Percentiles rank a stretch among this genome's conserved stretches.
phyloP scores from a whole-genome alignment of 2,797 vertebrate species.

The Characodon lateralis region DNA sequence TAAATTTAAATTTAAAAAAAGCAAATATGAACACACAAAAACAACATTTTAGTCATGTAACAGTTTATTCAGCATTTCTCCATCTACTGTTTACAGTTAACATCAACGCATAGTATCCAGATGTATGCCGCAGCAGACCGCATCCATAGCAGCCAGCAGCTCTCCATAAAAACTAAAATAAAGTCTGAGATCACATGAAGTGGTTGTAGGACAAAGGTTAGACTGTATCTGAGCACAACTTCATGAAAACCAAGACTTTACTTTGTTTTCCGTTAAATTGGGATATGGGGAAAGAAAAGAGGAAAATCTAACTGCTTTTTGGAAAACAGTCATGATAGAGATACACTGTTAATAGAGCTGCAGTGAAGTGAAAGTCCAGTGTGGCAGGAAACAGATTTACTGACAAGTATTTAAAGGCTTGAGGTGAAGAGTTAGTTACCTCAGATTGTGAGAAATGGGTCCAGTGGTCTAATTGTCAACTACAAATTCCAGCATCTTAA shows the following conservation, averaged over 20 bases:
- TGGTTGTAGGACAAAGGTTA: not conserved
- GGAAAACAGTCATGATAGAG: not conserved
- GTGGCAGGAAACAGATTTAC: not conserved
- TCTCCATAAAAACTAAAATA: not conserved
- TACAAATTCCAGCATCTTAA: too few species aligned
- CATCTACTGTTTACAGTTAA: not conserved
- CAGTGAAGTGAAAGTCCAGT: too few species aligned
- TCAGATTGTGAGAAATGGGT: not conserved
- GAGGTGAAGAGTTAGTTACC: not conserved
- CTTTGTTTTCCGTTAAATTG: too few species aligned
- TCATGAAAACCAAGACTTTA: not conserved
- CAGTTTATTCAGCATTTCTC: slow-evolving; percentile 4
- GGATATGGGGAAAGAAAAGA: not conserved
- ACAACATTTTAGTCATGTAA: not conserved
- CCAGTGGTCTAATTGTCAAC: too few species aligned
- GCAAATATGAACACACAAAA: not conserved
- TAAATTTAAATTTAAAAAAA: not conserved
- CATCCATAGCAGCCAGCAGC: not conserved
- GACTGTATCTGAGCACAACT: not conserved
- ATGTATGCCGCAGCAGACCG: not conserved
- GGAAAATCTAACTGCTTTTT: not conserved
- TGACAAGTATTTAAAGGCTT: not conserved
- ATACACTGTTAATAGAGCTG: not conserved
- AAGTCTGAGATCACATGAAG: not conserved
- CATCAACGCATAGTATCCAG: not conserved